Percentiles rank a stretch among this genome's conserved stretches.
Evolutionary conservation across 2,797 vertebrate genomes (phyloP).

Genomic region (Hybognathus amarus): DNA sequence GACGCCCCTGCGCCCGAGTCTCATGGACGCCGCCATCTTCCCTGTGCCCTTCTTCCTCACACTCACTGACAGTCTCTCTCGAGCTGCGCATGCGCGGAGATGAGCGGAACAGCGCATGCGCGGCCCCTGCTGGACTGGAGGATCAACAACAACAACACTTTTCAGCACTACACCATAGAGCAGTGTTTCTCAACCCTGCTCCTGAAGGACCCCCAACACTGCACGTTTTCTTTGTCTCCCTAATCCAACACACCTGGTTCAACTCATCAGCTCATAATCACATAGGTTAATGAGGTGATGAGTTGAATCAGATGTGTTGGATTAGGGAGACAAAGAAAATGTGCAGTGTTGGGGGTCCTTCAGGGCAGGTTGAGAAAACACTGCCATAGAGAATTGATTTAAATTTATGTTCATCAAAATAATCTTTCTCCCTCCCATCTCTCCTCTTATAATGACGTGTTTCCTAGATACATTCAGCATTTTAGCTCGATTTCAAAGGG

Average conservation of each 20-base stretch:
- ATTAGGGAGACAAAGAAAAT: too few relatives aligned
- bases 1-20: conserved; percentile 74
- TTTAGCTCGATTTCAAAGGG: not conserved
- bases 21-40: conserved; percentile 81
- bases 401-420: not conserved
- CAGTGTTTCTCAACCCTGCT: too few relatives aligned
- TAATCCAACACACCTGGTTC: too few relatives aligned
- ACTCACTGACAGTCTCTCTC: not conserved
- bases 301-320: too few relatives aligned
- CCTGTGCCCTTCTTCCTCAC: conserved; percentile 68
- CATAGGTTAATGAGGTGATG: too few relatives aligned
- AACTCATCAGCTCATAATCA: too few relatives aligned
- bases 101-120: accelerated
- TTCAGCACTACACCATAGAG: too few relatives aligned
- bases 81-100: not conserved
- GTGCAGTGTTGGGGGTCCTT: too few relatives aligned
- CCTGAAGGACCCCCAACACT: too few relatives aligned
- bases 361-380: too few relatives aligned
- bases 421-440: not conserved
- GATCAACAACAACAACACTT: too few relatives aligned
- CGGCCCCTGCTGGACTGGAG: not conserved
- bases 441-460: not conserved
- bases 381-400: not conserved
- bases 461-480: not conserved
- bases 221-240: too few relatives aligned